Evolutionary conservation across 2,113 vertebrate genomes (phyloP).

Genomic region (Tachuris rubrigastra): DNA sequence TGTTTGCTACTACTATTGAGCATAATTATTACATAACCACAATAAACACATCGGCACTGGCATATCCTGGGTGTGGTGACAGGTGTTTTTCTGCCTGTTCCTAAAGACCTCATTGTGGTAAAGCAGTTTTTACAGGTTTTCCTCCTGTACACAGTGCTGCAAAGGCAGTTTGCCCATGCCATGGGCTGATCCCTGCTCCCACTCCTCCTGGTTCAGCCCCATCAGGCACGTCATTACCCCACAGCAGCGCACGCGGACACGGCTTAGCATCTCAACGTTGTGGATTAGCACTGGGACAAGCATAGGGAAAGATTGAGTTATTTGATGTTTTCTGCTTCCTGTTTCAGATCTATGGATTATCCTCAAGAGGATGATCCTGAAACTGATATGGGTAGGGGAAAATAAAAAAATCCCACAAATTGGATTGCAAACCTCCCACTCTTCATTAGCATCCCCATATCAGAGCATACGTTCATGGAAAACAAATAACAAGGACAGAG

Average conservation of each 20-base stretch:
- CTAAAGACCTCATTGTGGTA: not conserved
- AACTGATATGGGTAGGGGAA: not conserved
- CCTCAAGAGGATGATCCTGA: not conserved
- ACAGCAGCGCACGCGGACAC: accelerated
- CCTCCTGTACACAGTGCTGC: not conserved
- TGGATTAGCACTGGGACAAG: not conserved
- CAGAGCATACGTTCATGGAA: not conserved
- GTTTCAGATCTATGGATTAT: not conserved
- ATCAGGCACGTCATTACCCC: not conserved
- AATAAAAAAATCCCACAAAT: not conserved
- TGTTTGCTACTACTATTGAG: not conserved
- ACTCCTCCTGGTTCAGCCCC: not conserved
- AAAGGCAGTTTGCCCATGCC: not conserved
- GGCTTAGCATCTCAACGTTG: not conserved
- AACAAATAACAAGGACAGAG: not conserved
- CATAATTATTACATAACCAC: not conserved
- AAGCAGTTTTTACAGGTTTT: not conserved
- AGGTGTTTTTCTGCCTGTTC: not conserved
- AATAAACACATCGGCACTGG: not conserved
- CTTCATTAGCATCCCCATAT: not conserved
- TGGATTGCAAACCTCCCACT: accelerated
- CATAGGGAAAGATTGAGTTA: not conserved
- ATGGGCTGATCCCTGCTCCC: not conserved
- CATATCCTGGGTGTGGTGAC: not conserved
- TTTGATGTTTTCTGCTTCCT: not conserved